phyloP scores from a whole-genome alignment of 1,140 invertebrate genomes.

The Solenopsis invicta region DNA sequence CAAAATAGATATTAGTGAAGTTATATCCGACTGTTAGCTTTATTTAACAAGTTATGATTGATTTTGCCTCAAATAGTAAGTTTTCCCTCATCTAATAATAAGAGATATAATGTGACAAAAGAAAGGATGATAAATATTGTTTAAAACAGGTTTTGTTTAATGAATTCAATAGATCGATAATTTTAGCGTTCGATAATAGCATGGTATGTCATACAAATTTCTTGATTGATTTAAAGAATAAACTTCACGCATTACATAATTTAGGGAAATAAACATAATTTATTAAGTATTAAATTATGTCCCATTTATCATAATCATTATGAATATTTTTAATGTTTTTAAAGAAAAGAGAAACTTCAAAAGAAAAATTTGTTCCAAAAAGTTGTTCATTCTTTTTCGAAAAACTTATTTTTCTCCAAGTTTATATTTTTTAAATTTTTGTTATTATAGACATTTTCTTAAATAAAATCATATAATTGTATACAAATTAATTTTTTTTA shows the following conservation, averaged over 20 bases:
- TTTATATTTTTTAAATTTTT: no score
- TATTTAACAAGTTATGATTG: neutral
- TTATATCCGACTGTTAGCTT: neutral
- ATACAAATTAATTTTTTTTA: no score
- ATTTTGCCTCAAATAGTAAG: neutral
- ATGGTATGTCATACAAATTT: neutral
- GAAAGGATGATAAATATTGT: neutral
- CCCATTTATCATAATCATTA: neutral
- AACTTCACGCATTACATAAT: neutral
- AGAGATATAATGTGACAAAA: neutral
- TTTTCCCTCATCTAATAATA: neutral
- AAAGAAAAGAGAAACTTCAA: neutral
- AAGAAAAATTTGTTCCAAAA: neutral
- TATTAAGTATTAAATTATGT: neutral
- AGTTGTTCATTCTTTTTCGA: no score
- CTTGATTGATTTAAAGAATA: neutral
- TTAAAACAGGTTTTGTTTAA: neutral
- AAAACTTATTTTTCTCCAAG: no score
- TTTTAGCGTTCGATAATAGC: neutral
- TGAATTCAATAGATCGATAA: neutral
- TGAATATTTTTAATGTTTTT: neutral
- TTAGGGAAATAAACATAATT: neutral
- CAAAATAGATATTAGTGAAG: neutral
- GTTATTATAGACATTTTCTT: no score
- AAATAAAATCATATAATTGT: no score